phyloP scores from a whole-genome alignment of 2,888 invertebrate species.

The Athalia cordata region DNA sequence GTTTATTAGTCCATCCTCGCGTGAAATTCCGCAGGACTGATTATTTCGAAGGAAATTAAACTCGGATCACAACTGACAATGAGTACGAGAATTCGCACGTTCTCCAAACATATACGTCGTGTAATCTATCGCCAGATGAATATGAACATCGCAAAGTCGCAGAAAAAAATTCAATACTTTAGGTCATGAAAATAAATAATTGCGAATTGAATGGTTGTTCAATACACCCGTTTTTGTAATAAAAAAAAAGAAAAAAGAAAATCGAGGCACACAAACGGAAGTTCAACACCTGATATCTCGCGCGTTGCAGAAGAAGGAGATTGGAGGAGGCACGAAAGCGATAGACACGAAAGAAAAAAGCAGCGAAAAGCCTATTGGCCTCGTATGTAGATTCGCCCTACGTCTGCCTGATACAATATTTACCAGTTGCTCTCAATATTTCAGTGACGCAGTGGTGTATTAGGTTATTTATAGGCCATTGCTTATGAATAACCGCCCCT shows the following conservation, averaged over 20 bases:
- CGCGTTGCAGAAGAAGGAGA: slow-evolving; percentile 11
- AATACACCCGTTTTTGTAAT: background rate
- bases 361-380: slow-evolving; percentile 22
- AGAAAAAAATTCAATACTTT: slow-evolving; percentile 17
- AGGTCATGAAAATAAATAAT: slow-evolving; percentile 33
- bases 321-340: slow-evolving; percentile 34
- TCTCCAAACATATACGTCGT: slow-evolving; percentile 1
- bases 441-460: slow-evolving; percentile 61
- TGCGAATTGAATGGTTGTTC: background rate
- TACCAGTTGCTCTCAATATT: slow-evolving; percentile 67
- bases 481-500: slow-evolving; percentile 70
- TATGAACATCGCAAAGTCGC: background rate
- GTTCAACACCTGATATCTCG: slow-evolving; percentile 43
- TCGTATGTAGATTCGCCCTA: slow-evolving; percentile 47
- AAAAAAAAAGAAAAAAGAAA: background rate
- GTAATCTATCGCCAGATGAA: background rate
- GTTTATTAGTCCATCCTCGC: no score
- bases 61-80: no score
- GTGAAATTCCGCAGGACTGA: no score
- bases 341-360: background rate
- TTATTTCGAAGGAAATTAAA: no score
- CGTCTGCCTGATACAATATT: slow-evolving; percentile 58
- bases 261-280: background rate
- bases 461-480: slow-evolving; percentile 71
- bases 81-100: no score